Conservation (phyloP, 1,140 invertebrate genomes). For the Drosophila navojoa region DNA sequence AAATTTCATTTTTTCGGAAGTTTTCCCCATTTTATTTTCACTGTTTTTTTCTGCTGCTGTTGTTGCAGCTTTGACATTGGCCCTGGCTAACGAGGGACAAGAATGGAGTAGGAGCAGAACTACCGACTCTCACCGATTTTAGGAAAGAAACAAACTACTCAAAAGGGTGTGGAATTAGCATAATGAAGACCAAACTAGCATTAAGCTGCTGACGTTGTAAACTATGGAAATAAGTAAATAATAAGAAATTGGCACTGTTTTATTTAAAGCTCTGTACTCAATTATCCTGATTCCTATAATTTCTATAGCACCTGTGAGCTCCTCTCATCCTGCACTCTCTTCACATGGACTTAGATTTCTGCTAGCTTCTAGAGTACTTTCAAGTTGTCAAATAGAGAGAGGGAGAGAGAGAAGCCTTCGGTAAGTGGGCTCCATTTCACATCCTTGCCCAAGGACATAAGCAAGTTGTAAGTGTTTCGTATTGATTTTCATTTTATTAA, state of each 20-base stretch:
- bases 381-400: not conserved
- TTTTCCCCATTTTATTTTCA: not conserved
- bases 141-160: not conserved
- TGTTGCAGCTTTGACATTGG: slow-evolving; percentile 33
- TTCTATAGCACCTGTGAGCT: no score
- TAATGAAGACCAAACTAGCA: not conserved
- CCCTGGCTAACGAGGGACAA: slow-evolving; percentile 25
- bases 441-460: slow-evolving; percentile 7
- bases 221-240: no score
- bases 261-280: no score
- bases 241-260: no score
- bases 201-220: no score
- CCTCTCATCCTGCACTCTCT: not conserved
- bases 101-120: not conserved
- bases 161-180: not conserved
- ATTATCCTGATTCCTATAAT: no score
- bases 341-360: slow-evolving; percentile 23
- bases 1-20: slow-evolving; percentile 23
- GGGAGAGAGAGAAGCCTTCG: not conserved
- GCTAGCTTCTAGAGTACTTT: not conserved
- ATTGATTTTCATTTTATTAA: slow-evolving; percentile 79
- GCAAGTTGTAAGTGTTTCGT: slow-evolving; percentile 49
- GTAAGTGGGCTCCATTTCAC: slow-evolving; percentile 13
- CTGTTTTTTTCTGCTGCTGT: not conserved
- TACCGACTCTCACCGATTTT: not conserved